Conservation (phyloP, 1,140 invertebrate genomes). For the Heliconius hermathena region DNA sequence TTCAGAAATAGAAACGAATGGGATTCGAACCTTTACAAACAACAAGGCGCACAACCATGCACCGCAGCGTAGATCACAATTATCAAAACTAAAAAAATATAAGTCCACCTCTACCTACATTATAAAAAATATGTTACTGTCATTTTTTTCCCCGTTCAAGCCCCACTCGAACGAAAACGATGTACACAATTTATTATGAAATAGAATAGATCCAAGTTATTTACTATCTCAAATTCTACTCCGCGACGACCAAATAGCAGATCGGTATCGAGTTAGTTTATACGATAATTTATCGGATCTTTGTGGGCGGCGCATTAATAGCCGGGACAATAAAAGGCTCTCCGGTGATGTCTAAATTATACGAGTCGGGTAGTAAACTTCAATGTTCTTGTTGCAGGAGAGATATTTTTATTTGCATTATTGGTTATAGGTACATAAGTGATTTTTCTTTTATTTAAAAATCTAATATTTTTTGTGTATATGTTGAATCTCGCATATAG, state of each 20-base stretch:
- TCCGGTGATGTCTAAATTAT: slow-evolving; percentile 55
- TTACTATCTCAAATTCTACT: slow-evolving; percentile 41
- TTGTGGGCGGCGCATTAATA: slow-evolving; percentile 56
- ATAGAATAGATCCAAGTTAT: slow-evolving; percentile 41
- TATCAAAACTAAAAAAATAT: not conserved
- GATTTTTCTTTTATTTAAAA: slow-evolving; percentile 15
- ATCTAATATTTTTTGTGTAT: not conserved
- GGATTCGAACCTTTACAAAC: not conserved
- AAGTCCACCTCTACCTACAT: not conserved
- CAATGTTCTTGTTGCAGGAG: slow-evolving; percentile 41
- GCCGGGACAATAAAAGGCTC: slow-evolving; percentile 53
- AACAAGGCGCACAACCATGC: not conserved
- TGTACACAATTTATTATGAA: slow-evolving; percentile 31
- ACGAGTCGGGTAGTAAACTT: slow-evolving; percentile 43
- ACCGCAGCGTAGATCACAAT: not conserved
- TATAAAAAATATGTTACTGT: slow-evolving; percentile 18
- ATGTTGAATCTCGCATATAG: too few species aligned
- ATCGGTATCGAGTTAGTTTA: slow-evolving; percentile 51
- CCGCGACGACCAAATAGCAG: slow-evolving; percentile 40
- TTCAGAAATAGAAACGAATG: too few species aligned
- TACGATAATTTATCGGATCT: slow-evolving; percentile 53
- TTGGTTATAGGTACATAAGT: slow-evolving; percentile 19
- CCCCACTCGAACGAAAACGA: not conserved
- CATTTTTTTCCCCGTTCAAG: not conserved
- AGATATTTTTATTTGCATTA: slow-evolving; percentile 46